Base-by-base conservation (phyloP, 2,888 invertebrate genomes). In the Cheiracanthium punctorium region DNA sequence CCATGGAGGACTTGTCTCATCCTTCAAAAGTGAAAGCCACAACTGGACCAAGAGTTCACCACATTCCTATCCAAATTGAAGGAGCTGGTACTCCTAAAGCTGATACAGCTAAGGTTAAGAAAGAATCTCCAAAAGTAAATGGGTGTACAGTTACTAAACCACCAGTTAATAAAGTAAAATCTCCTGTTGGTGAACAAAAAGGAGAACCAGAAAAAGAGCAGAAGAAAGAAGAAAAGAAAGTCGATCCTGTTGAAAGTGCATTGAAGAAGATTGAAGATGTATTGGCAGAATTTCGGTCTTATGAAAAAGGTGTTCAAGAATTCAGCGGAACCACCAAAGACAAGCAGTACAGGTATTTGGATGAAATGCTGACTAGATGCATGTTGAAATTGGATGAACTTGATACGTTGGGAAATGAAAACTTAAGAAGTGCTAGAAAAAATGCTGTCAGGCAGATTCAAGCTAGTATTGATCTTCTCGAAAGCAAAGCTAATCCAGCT, bases 321-420 rank as follows among this genome's bases (percentile, higher is more conserved):
- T 96, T 95, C 91, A 92, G 91, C 70, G 96, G 96, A 5, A 93
- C 93, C 89, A 92, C 93, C n/a, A 95, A 94, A 90, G 96, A 96
- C 91, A 96, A 96, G 91, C 94, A 95, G 89, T 98, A 97, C 91
- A 93, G 95, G 88, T 97, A 94, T 91, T 93, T 98, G 86, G 98
- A 98, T 91, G 98, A 98, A 93, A 98, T 98, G 98, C 93, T 98
- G 64, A 98, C 98, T 0, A 94, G 98, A 89, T 96, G 96, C 91
- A 94, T 98, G 89, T 94, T 98, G 28, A 91, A 91, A 91, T 93
- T 98, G 89, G 98, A 98, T 91, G 95, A 96, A 90, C 95, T 98
- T 88, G 97, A 98, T 91, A 96, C 97, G 0, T 96, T 97, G 89
- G 97, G 97, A 17, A 95, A 96, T 90, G 97, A 97, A 76, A 95